Conservation (phyloP, 2,888 invertebrate species). For the Brachylomia viminalis region DNA sequence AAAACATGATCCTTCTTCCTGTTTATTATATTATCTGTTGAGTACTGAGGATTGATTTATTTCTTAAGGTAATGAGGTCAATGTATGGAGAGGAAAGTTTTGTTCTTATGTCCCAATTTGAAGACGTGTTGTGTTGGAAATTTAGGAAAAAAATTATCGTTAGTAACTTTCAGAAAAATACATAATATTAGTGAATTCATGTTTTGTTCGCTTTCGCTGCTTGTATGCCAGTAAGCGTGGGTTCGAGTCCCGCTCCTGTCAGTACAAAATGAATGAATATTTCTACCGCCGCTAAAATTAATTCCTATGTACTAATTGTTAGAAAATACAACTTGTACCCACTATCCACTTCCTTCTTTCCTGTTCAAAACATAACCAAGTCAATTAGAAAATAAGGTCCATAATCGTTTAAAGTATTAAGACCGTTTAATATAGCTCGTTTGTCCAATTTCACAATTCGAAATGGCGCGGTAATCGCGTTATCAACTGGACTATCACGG, state of each 20-base stretch:
- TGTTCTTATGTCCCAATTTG: neutral
- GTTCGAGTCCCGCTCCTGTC: neutral
- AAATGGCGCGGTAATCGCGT: slow-evolving; percentile 63
- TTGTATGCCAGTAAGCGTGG: neutral
- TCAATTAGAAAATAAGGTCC: slow-evolving; percentile 37
- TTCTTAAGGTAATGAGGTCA: slow-evolving; percentile 57
- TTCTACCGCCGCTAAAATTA: neutral
- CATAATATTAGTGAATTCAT: too few relatives aligned
- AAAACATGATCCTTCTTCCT: slow-evolving; percentile 76
- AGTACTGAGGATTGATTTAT: slow-evolving; percentile 47
- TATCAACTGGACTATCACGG: slow-evolving; percentile 64
- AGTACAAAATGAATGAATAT: neutral
- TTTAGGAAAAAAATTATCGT: neutral
- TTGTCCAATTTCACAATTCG: slow-evolving; percentile 68
- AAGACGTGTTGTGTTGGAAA: neutral
- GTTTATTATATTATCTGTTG: slow-evolving; percentile 65
- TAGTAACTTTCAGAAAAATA: neutral
- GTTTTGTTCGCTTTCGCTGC: too few relatives aligned
- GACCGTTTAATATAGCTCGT: slow-evolving; percentile 58
- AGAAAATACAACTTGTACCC: slow-evolving; percentile 19
- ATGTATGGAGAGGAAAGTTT: slow-evolving; percentile 18
- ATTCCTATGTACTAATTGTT: too few relatives aligned
- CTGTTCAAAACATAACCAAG: slow-evolving; percentile 38
- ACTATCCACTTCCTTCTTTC: slow-evolving; percentile 36
- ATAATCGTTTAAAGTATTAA: slow-evolving; percentile 43